These are phyloP conservation scores for Indicator indicator DNA, from an alignment of 2,113 vertebrate genomes.

Conservation along the genomic window DNA sequence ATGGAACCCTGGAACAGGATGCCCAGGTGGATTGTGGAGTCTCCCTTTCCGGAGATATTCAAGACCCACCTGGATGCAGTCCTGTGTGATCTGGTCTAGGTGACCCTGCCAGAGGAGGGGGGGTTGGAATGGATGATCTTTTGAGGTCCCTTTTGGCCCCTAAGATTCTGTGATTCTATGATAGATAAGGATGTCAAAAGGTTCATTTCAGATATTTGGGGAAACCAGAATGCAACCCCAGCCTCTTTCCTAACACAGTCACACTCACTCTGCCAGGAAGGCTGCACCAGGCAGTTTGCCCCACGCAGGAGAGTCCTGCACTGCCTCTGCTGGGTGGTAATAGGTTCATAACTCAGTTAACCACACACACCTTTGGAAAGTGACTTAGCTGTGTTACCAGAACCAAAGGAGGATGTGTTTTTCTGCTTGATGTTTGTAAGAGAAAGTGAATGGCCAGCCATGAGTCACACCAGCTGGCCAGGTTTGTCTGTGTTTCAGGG, in stretches of 20 bases:
- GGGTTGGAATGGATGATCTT: too few species aligned
- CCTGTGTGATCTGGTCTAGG: too few species aligned
- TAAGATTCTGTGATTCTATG: background rate
- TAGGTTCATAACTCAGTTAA: background rate
- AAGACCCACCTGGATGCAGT: too few species aligned
- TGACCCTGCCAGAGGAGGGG: too few species aligned
- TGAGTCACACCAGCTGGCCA: background rate
- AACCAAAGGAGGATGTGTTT: background rate
- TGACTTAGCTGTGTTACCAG: background rate
- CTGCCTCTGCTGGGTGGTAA: background rate
- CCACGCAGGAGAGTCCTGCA: rapidly evolving
- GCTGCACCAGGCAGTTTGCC: background rate
- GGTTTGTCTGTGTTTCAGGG: background rate
- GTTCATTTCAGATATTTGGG: background rate
- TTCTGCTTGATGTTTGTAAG: background rate
- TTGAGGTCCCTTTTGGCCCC: too few species aligned
- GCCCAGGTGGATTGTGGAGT: too few species aligned
- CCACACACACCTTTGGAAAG: background rate
- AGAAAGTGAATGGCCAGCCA: background rate
- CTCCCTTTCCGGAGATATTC: too few species aligned
- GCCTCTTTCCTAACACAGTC: background rate
- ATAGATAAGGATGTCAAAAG: background rate
- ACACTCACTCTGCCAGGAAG: rapidly evolving
- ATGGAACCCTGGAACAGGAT: too few species aligned
- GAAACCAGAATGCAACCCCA: background rate